These are phyloP conservation scores for Tamias sibiricus DNA, from an alignment of 2,113 vertebrate genomes.

Conservation along the genomic window DNA sequence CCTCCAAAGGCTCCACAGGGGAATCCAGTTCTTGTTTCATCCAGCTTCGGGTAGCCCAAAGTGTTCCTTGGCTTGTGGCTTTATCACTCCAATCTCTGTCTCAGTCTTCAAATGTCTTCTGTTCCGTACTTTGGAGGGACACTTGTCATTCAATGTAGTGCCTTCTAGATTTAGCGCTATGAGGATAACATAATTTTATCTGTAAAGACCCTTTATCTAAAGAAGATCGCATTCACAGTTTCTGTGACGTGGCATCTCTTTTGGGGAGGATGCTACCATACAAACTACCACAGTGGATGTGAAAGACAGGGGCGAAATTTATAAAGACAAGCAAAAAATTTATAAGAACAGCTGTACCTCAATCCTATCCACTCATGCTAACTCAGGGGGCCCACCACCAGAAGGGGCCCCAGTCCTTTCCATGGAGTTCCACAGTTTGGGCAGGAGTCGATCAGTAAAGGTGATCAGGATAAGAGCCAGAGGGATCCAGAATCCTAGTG, in stretches of 20 bases:
- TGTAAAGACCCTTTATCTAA: neutral
- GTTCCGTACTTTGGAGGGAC: neutral
- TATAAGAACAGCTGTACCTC: neutral
- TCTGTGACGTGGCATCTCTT: neutral
- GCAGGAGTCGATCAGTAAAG: neutral
- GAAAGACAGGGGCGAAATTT: neutral
- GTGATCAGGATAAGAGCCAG: neutral
- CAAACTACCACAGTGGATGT: neutral
- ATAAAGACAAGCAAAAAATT: neutral
- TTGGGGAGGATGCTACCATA: neutral
- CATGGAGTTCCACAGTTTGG: neutral
- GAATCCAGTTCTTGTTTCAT: neutral
- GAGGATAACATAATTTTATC: neutral
- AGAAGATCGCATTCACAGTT: neutral
- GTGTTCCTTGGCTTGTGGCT: neutral
- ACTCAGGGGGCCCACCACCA: neutral
- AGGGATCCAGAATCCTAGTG: neutral
- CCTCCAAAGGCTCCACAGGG: neutral
- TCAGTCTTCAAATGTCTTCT: neutral
- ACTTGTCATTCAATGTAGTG: neutral
- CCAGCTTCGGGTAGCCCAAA: neutral
- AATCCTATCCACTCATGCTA: neutral
- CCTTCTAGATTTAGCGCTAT: neutral
- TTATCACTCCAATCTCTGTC: neutral
- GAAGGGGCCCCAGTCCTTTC: neutral